Percentiles rank a stretch among this genome's conserved stretches.
Evolutionary conservation across 2,113 vertebrate genomes (phyloP).

Genomic region (Mesembrinibis cayennensis): DNA sequence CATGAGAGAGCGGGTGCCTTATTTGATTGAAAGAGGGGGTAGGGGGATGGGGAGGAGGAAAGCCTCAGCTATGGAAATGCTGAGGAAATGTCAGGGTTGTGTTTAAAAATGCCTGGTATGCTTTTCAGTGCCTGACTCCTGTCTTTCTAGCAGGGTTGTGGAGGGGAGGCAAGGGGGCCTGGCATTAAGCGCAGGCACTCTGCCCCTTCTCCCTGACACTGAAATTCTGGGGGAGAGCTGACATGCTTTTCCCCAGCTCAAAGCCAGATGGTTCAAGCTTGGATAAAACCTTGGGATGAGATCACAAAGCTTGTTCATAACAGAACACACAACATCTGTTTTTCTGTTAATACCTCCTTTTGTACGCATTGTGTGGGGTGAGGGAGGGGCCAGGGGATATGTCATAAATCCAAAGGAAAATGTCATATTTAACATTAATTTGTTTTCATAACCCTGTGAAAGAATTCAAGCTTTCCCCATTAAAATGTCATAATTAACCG

Average conservation of each 20-base stretch:
- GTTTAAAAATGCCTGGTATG: slow-evolving; percentile 80
- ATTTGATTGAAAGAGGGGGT: slow-evolving; percentile 74
- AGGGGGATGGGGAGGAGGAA: slow-evolving; percentile 59
- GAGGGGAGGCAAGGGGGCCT: slow-evolving; percentile 64
- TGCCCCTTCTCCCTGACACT: slow-evolving; percentile 72
- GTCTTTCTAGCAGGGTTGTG: slow-evolving; percentile 67
- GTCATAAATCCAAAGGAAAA: slow-evolving; percentile 60
- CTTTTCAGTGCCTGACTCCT: slow-evolving; percentile 78
- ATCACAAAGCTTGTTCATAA: slow-evolving; percentile 75
- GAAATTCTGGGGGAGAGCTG: slow-evolving; percentile 83
- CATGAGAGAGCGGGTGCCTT: slow-evolving; percentile 75
- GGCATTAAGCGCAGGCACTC: slow-evolving; percentile 48
- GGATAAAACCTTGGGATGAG: slow-evolving; percentile 77
- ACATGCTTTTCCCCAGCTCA: slow-evolving; percentile 76
- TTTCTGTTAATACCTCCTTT: slow-evolving; percentile 64
- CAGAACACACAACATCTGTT: slow-evolving; percentile 68
- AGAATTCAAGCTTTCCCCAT: slow-evolving; percentile 47
- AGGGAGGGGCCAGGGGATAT: slow-evolving; percentile 24
- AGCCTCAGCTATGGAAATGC: slow-evolving; percentile 69
- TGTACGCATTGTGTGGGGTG: slow-evolving; percentile 45
- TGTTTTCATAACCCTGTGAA: slow-evolving; percentile 61
- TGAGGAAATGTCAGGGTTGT: slow-evolving; percentile 77
- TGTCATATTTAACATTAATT: slow-evolving; percentile 65
- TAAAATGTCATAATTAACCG: slow-evolving; percentile 63
- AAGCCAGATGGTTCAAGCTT: slow-evolving; percentile 85